Evolutionary conservation across 2,113 vertebrate genomes (phyloP).

Genomic region (Thinocorus orbignyianus): DNA sequence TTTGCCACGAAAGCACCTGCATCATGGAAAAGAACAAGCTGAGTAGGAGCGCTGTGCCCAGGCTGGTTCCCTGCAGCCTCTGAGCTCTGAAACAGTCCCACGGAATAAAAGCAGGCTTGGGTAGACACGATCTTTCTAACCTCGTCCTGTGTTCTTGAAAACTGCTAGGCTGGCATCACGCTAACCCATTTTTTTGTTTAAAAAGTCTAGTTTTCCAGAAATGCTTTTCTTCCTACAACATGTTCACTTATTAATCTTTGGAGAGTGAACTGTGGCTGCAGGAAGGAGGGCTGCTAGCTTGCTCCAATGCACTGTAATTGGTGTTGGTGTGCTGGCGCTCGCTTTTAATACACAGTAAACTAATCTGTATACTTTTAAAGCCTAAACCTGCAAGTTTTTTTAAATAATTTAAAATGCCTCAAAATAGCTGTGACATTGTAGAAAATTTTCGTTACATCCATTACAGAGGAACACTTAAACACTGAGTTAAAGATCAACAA

Average conservation of each 20-base stretch:
- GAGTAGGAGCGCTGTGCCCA: not conserved
- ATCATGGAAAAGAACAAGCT: constrained; percentile 5
- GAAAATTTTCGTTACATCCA: not conserved
- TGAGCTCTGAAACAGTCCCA: not conserved
- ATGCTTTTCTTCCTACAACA: not conserved
- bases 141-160: not conserved
- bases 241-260: not conserved
- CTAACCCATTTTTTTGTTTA: not conserved
- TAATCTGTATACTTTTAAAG: not conserved
- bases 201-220: not conserved
- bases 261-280: not conserved
- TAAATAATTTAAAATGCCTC: not conserved
- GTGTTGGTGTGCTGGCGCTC: not conserved
- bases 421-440: not conserved
- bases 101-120: not conserved
- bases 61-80: not conserved
- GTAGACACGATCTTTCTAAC: not conserved
- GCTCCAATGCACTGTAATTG: accelerated
- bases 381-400: not conserved
- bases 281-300: not conserved
- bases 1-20: constrained; percentile 98
- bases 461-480: not conserved
- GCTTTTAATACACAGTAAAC: not conserved
- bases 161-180: not conserved
- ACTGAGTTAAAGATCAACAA: not conserved